Conservation (phyloP, 1,140 invertebrate genomes). For the Drosophila asahinai region DNA sequence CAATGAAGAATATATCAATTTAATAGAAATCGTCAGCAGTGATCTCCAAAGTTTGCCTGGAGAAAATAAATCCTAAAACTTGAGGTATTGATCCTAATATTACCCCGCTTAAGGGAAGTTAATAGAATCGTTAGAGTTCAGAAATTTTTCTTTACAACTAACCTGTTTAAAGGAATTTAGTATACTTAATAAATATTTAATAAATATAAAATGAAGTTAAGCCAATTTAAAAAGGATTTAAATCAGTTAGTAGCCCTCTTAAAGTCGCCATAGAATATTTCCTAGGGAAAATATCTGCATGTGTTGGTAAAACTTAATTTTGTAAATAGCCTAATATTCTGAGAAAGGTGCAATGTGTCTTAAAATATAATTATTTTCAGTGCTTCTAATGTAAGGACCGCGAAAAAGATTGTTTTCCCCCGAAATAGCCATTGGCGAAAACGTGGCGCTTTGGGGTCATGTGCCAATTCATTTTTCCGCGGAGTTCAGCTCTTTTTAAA, state of each 20-base stretch:
- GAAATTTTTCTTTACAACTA: too few relatives aligned
- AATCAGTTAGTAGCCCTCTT: too few relatives aligned
- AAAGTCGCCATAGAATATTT: neutral
- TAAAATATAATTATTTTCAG: neutral
- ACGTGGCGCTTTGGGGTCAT: constrained; percentile 37
- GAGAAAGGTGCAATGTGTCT: neutral
- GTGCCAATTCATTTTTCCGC: constrained; percentile 6
- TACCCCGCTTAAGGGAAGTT: too few relatives aligned
- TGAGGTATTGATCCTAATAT: too few relatives aligned
- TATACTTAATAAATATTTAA: too few relatives aligned
- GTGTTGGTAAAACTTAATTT: neutral
- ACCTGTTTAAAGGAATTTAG: too few relatives aligned
- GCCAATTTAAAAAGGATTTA: too few relatives aligned
- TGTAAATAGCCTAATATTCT: too few relatives aligned
- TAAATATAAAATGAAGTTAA: too few relatives aligned
- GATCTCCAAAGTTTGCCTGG: neutral
- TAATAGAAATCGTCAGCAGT: too few relatives aligned
- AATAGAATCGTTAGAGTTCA: neutral
- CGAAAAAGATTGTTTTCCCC: neutral
- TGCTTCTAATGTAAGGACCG: neutral
- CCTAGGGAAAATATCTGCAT: too few relatives aligned
- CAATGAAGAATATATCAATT: too few relatives aligned
- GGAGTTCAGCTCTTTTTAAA: neutral
- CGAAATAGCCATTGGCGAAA: constrained; percentile 5
- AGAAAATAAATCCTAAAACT: neutral